Evolutionary conservation across 2,797 vertebrate genomes (phyloP).

Genomic region (Danio tinwini): DNA sequence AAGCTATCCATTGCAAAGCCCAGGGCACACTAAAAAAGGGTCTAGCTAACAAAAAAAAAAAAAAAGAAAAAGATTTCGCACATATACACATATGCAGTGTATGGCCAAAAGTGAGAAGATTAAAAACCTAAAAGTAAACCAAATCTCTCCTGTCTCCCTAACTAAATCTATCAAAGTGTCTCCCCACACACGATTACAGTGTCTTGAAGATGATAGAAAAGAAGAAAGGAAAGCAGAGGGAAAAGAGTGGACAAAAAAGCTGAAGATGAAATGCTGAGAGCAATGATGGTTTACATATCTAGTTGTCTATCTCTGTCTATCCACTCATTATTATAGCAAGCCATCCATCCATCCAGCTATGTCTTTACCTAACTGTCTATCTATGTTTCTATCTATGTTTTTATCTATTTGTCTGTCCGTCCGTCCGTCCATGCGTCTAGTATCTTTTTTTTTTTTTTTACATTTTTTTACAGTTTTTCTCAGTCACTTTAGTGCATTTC

Average conservation of each 20-base stretch:
- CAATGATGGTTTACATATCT: conserved; percentile 88
- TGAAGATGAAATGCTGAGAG: conserved; percentile 81
- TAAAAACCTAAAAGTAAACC: conserved; percentile 64
- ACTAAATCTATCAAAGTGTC: conserved; percentile 82
- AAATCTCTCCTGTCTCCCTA: conserved; percentile 76
- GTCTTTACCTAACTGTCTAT: too few species aligned
- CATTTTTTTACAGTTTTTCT: too few species aligned
- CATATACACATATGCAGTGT: conserved; percentile 48
- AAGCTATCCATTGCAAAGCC: conserved; percentile 98
- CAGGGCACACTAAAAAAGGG: conserved; percentile 90
- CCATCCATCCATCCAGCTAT: too few species aligned
- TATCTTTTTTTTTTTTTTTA: too few species aligned
- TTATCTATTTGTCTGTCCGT: too few species aligned
- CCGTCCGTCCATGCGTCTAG: too few species aligned
- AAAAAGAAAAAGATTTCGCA: conserved; percentile 72
- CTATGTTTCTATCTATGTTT: too few species aligned
- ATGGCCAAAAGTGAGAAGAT: conserved; percentile 60
- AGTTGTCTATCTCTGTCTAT: neutral
- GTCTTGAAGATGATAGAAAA: conserved; percentile 76
- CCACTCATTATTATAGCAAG: too few species aligned
- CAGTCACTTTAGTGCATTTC: too few species aligned
- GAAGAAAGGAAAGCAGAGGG: conserved; percentile 70
- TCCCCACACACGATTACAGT: conserved; percentile 79
- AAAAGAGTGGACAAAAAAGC: conserved; percentile 69
- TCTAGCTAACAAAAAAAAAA: conserved; percentile 67